Base-by-base conservation (phyloP, 2,888 invertebrate genomes). In the Blastobasis adustella region DNA sequence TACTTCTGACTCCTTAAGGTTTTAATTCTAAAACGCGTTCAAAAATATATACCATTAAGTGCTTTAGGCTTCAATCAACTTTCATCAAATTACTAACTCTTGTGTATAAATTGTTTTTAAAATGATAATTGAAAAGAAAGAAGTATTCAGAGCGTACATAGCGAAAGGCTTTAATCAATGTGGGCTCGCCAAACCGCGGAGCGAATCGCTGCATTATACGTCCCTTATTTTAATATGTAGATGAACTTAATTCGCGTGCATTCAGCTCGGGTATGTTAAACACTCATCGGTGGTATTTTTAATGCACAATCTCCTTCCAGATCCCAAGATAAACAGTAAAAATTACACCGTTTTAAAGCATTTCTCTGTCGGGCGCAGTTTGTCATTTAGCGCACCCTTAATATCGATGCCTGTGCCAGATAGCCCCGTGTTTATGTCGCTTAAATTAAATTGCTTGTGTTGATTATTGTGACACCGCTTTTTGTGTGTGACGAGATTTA, bases 301-400 rank as follows among this genome's bases (percentile, higher is more conserved):
- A 78, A 76, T 70, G 73, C 65, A 62, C 76, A 78, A 75, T 78
- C 74, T 75, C 67, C 67, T 67, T 67, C 59, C 66, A 69, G 81
- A 82, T 82, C 62, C 67, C 53, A 68, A 76, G 80, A 83, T 82
- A 81, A 78, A 78, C 73, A 72, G 69, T 73, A 79, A 82, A 83
- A 81, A 81, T 79, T 76, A 81, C 75, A 76, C 72, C 70, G 69
- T 76, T 79, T 76, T 79, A 79, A 82, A 82, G 74, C 79, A 79
- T 81, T 82, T 78, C 79, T 79, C 76, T 76, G 68, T 69, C 66
- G 67, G 65, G 65, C 73, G 81, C 81, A 81, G 76, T 87, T 85
- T 84, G 83, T 87, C 86, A 84, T 86, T 85, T 82, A 82, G 71
- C 79, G 76, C 82, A 71, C 77, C 82, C 79, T 86, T 82, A 79